Base-by-base conservation (phyloP, 2,888 invertebrate genomes). In the Parnassius orleans region DNA sequence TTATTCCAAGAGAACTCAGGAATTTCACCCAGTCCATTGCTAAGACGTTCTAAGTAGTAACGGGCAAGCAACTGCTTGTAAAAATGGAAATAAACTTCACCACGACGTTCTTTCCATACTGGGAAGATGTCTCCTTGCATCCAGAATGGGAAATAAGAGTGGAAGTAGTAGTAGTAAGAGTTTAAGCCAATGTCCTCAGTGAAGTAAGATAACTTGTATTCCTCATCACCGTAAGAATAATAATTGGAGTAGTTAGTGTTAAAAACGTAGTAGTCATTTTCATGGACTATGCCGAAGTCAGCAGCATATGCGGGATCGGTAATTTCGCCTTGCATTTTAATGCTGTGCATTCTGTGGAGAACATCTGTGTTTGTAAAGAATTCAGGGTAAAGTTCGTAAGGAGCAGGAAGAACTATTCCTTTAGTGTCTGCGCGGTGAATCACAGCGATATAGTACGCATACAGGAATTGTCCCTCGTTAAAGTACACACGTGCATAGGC, bases 131-230 rank as follows among this genome's bases (percentile, higher is more conserved):
- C 84, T 60, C 92, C 91, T 55, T 90, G 87, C 78, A 94, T 84
- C 93, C 94, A 94, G 91, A 93, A 94, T 48, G 95, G 94, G 74
- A 92, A 92, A 63, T 93, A 91, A 66, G 91, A 76, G 73, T 95
- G 93, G 86, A 93, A 93, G 81, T 92, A 94, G 81, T 92, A 93
- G 87, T 95, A 95, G 83, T 91, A 95, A 0, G 93, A 76, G 81
- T 95, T 95, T 73, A 94, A 84, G 64, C 94, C 95, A 69, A 95
- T 87, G 74, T 95, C 95, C 76, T 95, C 95, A 44, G 93, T 94
- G 83, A 95, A 94, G 83, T 95, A 95, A 47, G 93, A 88, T 62
- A 95, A 70, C 64, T 90, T 92, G 72, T 92, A 90, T 71, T 95
- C 95, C 2, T 88, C 76, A 69, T 93, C 92, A 68, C 87, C 90